Evolutionary conservation across 2,113 vertebrate species (phyloP).

Genomic region (Merops nubicus): DNA sequence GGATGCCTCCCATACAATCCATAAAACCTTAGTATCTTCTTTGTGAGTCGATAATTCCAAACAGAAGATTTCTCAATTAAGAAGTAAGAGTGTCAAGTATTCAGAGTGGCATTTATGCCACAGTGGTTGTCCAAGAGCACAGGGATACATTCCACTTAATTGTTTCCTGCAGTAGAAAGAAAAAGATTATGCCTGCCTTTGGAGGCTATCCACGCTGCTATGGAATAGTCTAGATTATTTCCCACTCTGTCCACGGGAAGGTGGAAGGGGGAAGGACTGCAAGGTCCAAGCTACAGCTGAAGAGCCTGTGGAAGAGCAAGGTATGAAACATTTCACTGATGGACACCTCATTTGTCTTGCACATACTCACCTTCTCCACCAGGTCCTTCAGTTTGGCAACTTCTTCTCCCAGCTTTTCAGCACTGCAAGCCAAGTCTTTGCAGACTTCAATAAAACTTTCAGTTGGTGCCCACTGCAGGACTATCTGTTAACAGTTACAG

Average conservation of each 20-base stretch:
- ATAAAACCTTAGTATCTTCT: slow-evolving; percentile 35
- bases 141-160: not conserved
- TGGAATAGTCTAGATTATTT: not conserved
- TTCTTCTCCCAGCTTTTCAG: slow-evolving; percentile 83
- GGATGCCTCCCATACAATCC: slow-evolving; percentile 65
- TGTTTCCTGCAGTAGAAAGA: not conserved
- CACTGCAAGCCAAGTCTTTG: slow-evolving; percentile 78
- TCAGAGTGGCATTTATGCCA: not conserved
- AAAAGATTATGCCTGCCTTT: not conserved
- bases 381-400: slow-evolving; percentile 82
- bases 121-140: not conserved
- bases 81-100: not conserved
- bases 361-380: slow-evolving; percentile 81
- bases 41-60: slow-evolving; percentile 49
- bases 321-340: not conserved
- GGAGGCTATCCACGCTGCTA: not conserved
- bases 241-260: not conserved
- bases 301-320: not conserved
- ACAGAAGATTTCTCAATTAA: slow-evolving; percentile 47
- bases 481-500: slow-evolving; percentile 80
- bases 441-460: slow-evolving; percentile 78
- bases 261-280: not conserved
- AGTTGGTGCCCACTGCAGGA: slow-evolving; percentile 83
- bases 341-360: not conserved
- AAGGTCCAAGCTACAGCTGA: not conserved